These are phyloP conservation scores for Vireo altiloquus DNA, from an alignment of 2,113 vertebrate genomes.

Conservation along the genomic window DNA sequence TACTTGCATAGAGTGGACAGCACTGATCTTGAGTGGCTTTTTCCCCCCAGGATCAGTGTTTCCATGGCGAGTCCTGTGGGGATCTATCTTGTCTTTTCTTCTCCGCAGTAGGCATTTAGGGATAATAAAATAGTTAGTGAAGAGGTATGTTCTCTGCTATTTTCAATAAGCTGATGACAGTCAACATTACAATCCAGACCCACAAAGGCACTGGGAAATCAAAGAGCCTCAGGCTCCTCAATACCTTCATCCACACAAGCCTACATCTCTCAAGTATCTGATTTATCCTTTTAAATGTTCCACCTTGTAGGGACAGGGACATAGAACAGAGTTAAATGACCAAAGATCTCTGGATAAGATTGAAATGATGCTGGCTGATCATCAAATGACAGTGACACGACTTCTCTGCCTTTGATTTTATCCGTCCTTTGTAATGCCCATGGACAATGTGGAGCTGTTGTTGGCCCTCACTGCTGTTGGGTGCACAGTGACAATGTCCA, in stretches of 20 bases:
- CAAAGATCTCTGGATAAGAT: background rate
- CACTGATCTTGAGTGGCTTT: constrained; percentile 36
- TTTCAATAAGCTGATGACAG: constrained; percentile 2
- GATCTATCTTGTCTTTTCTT: constrained; percentile 30
- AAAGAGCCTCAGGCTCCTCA: background rate
- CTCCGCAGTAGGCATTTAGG: background rate
- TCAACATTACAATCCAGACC: background rate
- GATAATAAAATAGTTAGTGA: constrained; percentile 7
- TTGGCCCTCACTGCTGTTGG: background rate
- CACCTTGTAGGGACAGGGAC: background rate
- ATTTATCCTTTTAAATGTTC: background rate
- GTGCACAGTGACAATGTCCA: background rate
- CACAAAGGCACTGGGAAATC: background rate
- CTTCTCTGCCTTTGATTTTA: background rate
- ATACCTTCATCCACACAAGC: background rate
- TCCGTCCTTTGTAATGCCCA: background rate
- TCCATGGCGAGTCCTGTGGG: constrained; percentile 21
- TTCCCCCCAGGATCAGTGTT: constrained; percentile 14
- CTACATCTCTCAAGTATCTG: background rate
- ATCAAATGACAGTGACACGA: background rate
- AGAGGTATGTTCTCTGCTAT: background rate
- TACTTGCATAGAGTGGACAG: background rate
- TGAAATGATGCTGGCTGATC: background rate
- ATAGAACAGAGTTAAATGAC: background rate
- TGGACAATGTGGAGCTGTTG: background rate